Percentiles rank a stretch among this genome's conserved stretches.
phyloP scores from a whole-genome alignment of 2,888 invertebrate species.

The Coelopa pilipes region DNA sequence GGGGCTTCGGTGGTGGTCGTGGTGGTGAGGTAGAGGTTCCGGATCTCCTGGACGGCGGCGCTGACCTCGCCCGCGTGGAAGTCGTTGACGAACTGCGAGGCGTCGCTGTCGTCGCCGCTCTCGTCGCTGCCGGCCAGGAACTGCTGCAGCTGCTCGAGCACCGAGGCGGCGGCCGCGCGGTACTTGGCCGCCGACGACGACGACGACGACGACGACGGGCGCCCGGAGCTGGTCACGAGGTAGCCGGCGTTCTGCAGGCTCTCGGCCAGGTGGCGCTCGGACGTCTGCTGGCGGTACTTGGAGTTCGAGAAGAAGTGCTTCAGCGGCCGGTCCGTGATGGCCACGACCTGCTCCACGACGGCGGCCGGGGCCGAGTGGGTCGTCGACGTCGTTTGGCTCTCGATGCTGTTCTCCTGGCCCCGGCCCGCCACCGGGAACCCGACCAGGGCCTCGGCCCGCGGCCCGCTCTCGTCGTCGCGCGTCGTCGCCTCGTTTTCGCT shows the following conservation, averaged over 20 bases:
- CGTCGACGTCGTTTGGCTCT: slow-evolving; percentile 40
- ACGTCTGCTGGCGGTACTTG: slow-evolving; percentile 60
- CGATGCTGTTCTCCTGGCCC: slow-evolving; percentile 55
- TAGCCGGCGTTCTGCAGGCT: slow-evolving; percentile 63
- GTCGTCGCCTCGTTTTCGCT: slow-evolving; percentile 22
- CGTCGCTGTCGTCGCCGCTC: slow-evolving; percentile 55
- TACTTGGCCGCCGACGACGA: slow-evolving; percentile 38
- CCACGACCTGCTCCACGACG: slow-evolving; percentile 50
- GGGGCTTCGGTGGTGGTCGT: slow-evolving; percentile 53
- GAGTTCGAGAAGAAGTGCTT: slow-evolving; percentile 59
- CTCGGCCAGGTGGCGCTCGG: slow-evolving; percentile 59
- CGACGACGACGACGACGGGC: slow-evolving; percentile 48
- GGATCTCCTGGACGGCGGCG: slow-evolving; percentile 57
- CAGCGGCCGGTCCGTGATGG: slow-evolving; percentile 57
- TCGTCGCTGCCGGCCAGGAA: slow-evolving; percentile 57
- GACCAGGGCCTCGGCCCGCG: slow-evolving; percentile 60
- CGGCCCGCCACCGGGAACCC: slow-evolving; percentile 45
- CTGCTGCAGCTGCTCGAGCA: slow-evolving; percentile 58
- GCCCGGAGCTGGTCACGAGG: slow-evolving; percentile 53
- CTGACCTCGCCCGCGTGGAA: slow-evolving; percentile 54
- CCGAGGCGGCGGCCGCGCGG: slow-evolving; percentile 49
- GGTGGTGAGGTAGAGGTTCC: slow-evolving; percentile 57
- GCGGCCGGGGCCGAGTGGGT: slow-evolving; percentile 49
- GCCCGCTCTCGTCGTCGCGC: slow-evolving; percentile 41
- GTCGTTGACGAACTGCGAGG: slow-evolving; percentile 51